Conservation (phyloP, 2,797 vertebrate species). For the Amphiprion clarkii region DNA sequence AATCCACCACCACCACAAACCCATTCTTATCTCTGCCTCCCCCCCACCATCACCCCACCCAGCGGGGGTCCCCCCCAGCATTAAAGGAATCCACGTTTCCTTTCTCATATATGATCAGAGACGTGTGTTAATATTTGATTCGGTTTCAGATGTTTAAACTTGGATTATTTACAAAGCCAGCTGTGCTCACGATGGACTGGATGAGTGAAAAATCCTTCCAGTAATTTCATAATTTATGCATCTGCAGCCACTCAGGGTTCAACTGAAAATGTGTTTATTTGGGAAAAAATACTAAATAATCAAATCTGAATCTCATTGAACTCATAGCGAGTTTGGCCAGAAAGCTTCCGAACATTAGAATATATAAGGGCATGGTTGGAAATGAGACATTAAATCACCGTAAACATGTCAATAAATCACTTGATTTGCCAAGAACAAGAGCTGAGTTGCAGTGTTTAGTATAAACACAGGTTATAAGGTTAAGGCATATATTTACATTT, state of each 20-base stretch:
- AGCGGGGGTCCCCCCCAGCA: slow-evolving; percentile 34
- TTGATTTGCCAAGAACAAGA: not conserved
- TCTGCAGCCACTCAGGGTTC: not conserved
- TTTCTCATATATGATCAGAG: slow-evolving; percentile 51
- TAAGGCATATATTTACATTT: too few species aligned
- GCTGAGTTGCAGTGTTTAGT: too few species aligned
- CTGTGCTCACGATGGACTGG: not conserved
- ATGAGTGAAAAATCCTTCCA: not conserved
- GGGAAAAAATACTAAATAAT: not conserved
- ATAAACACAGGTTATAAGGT: too few species aligned
- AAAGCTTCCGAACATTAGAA: not conserved
- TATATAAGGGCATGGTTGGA: not conserved
- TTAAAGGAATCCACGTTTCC: slow-evolving; percentile 51
- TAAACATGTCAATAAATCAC: not conserved
- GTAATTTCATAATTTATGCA: slow-evolving; percentile 3
- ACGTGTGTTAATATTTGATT: slow-evolving; percentile 53
- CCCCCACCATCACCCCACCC: slow-evolving; percentile 20
- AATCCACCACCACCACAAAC: slow-evolving; percentile 42
- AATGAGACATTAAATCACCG: not conserved
- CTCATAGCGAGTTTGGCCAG: not conserved
- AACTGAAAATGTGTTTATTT: too few species aligned
- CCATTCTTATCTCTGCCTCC: slow-evolving; percentile 37
- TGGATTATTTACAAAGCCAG: slow-evolving; percentile 35
- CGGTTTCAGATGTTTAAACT: slow-evolving; percentile 27
- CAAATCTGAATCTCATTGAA: not conserved